phyloP scores from a whole-genome alignment of 2,113 vertebrate species.

The Kryptolebias marmoratus region DNA sequence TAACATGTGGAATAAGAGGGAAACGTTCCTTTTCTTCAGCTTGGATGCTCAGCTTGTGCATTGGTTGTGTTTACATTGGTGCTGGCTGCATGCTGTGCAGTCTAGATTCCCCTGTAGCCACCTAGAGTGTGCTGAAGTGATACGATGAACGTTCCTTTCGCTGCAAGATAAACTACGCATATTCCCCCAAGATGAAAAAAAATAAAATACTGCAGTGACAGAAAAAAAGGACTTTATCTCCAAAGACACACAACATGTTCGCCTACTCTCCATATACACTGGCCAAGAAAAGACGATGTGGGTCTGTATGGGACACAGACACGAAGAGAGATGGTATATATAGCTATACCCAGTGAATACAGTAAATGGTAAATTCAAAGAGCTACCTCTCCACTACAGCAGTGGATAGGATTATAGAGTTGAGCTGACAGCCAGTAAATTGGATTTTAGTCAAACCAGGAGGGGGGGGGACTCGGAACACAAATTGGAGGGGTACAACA shows the following conservation, averaged over 20 bases:
- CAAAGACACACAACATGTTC: slow-evolving; percentile 67
- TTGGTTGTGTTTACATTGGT: slow-evolving; percentile 39
- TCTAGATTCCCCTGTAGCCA: slow-evolving; percentile 40
- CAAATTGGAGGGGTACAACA: slow-evolving; percentile 80
- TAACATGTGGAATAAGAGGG: slow-evolving; percentile 42
- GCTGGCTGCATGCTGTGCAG: slow-evolving; percentile 24
- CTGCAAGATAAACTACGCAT: slow-evolving; percentile 69
- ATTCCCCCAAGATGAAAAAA: slow-evolving; percentile 64
- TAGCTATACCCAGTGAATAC: slow-evolving; percentile 70
- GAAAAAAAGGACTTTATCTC: slow-evolving; percentile 74
- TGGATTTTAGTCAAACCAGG: slow-evolving; percentile 85
- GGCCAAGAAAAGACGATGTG: slow-evolving; percentile 67
- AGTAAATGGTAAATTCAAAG: slow-evolving; percentile 82
- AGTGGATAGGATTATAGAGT: slow-evolving; percentile 82
- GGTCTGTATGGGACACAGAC: slow-evolving; percentile 62
- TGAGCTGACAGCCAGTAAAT: slow-evolving; percentile 86
- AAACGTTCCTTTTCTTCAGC: slow-evolving; percentile 48
- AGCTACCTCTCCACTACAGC: slow-evolving; percentile 81
- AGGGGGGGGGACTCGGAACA: slow-evolving; percentile 69
- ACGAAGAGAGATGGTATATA: slow-evolving; percentile 65
- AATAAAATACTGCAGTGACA: slow-evolving; percentile 60
- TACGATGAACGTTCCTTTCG: slow-evolving; percentile 58
- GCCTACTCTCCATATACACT: slow-evolving; percentile 63
- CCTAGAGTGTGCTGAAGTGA: slow-evolving; percentile 58
- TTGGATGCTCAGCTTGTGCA: slow-evolving; percentile 50